Conservation (phyloP, 2,113 vertebrate species). For the Ciconia boyciana region DNA sequence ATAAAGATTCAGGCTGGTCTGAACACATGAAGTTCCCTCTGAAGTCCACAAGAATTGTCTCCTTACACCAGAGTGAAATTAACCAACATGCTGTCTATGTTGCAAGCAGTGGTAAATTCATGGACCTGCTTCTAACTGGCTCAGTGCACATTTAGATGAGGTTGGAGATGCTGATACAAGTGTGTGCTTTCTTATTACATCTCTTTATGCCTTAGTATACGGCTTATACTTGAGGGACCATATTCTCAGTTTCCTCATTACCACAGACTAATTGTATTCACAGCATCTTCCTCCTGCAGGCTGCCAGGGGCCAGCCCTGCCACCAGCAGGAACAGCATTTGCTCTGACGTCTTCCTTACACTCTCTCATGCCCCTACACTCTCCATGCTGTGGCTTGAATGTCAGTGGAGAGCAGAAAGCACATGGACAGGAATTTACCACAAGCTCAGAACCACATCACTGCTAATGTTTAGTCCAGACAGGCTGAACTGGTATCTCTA, state of each 20-base stretch:
- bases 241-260: neutral
- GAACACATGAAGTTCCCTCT: neutral
- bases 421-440: neutral
- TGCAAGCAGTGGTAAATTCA: neutral
- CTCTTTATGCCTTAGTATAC: neutral
- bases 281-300: rapidly evolving
- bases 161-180: neutral
- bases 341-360: neutral
- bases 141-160: rapidly evolving
- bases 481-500: neutral
- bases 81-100: neutral
- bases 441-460: neutral
- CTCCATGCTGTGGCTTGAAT: neutral
- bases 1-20: neutral
- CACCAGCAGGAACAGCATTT: neutral
- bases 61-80: neutral
- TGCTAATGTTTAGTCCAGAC: neutral
- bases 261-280: neutral
- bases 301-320: neutral
- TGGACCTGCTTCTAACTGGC: neutral
- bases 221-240: neutral
- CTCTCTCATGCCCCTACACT: neutral
- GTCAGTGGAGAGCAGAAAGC: neutral
- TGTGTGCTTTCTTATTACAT: neutral
- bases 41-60: neutral